Conservation (phyloP, 2,797 vertebrate species). For the Liasis olivaceus region DNA sequence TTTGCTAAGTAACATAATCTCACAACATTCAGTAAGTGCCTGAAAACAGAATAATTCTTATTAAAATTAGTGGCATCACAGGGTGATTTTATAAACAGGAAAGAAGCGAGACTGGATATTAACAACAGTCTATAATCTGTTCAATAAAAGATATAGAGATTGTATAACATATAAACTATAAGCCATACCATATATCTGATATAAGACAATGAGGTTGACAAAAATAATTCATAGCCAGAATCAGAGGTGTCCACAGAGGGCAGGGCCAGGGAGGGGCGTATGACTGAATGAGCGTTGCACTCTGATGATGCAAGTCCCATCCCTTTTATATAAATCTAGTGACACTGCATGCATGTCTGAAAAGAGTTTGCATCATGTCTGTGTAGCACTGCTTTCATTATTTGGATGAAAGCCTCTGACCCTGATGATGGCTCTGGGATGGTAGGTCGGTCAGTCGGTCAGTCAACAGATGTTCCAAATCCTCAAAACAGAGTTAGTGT, state of each 20-base stretch:
- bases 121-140: neutral
- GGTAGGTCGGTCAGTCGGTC: neutral
- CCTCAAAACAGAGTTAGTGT: neutral
- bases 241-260: neutral
- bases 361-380: neutral
- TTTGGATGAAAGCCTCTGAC: neutral
- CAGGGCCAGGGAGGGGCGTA: neutral
- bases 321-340: no score
- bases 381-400: neutral
- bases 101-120: neutral
- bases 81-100: neutral
- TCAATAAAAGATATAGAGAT: neutral
- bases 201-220: neutral
- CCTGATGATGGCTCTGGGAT: neutral
- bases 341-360: neutral
- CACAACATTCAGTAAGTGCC: neutral
- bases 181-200: no score
- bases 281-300: no score
- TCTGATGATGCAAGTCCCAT: no score
- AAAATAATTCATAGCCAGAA: neutral
- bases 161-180: no score
- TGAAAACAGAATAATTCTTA: neutral
- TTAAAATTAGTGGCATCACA: neutral
- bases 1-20: fast-evolving
- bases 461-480: neutral